Conservation (phyloP, 2,888 invertebrate species). For the Ormia ochracea region DNA sequence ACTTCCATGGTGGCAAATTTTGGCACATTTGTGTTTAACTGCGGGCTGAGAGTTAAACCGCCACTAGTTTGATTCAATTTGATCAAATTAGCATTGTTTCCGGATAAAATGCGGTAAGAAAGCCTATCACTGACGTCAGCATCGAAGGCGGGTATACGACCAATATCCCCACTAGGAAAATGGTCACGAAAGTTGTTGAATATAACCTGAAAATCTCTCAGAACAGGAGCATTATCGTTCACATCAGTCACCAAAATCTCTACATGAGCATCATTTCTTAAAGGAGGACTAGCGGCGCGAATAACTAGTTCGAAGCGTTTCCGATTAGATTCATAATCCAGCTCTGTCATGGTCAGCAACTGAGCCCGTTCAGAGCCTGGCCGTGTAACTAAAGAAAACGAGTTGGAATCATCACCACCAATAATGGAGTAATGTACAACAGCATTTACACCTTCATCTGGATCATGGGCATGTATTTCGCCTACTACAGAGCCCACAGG, state of each 20-base stretch:
- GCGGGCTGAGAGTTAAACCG: slow-evolving; percentile 90
- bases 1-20: slow-evolving; percentile 95
- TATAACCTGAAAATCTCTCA: slow-evolving; percentile 94
- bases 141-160: slow-evolving; percentile 93
- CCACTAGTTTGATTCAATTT: slow-evolving; percentile 90
- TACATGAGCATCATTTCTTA: slow-evolving; percentile 91
- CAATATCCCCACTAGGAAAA: slow-evolving; percentile 94
- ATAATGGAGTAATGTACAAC: slow-evolving; percentile 96
- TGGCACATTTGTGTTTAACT: slow-evolving; percentile 96
- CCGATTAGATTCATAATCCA: slow-evolving; percentile 96
- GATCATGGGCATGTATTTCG: slow-evolving; percentile 91
- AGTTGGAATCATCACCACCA: slow-evolving; percentile 92
- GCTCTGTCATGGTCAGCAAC: slow-evolving; percentile 90
- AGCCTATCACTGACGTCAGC: slow-evolving; percentile 93
- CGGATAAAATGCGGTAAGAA: slow-evolving; percentile 89
- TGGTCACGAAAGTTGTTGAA: slow-evolving; percentile 97
- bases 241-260: slow-evolving; percentile 94
- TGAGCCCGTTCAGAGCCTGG: slow-evolving; percentile 92
- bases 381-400: slow-evolving; percentile 88
- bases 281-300: slow-evolving; percentile 92
- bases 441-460: slow-evolving; percentile 94
- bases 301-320: slow-evolving; percentile 93
- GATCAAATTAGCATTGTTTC: slow-evolving; percentile 94
- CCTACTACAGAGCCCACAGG: slow-evolving; percentile 96
- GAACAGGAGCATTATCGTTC: slow-evolving; percentile 94